phyloP scores from a whole-genome alignment of 2,888 invertebrate genomes.

The Coleophora deauratella region DNA sequence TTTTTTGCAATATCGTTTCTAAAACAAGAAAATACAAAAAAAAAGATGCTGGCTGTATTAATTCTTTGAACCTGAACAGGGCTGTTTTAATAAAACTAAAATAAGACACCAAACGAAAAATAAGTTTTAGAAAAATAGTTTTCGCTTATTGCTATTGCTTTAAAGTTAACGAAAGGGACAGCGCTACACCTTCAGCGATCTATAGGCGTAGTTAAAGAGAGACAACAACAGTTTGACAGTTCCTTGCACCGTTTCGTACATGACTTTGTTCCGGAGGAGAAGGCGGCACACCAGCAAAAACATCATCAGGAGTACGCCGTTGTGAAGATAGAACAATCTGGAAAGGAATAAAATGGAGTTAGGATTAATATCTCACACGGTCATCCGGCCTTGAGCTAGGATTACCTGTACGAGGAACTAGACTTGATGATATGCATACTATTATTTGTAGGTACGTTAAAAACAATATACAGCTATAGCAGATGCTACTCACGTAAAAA shows the following conservation, averaged over 20 bases:
- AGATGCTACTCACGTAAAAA: background rate
- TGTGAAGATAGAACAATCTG: slow-evolving; percentile 52
- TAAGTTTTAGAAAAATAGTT: too few relatives aligned
- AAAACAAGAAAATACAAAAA: too few relatives aligned
- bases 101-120: too few relatives aligned
- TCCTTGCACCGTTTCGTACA: slow-evolving; percentile 34
- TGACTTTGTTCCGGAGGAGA: slow-evolving; percentile 33
- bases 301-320: slow-evolving; percentile 32
- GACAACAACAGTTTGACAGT: slow-evolving; percentile 33
- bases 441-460: background rate
- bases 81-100: too few relatives aligned
- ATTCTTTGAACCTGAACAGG: too few relatives aligned
- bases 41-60: too few relatives aligned
- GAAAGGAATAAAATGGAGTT: slow-evolving; percentile 16
- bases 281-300: slow-evolving; percentile 36
- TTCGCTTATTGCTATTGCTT: too few relatives aligned
- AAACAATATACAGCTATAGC: background rate
- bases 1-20: too few relatives aligned
- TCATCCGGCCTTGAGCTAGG: too few relatives aligned
- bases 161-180: too few relatives aligned
- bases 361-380: too few relatives aligned
- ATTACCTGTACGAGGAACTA: background rate
- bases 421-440: background rate
- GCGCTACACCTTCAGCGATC: too few relatives aligned
- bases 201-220: slow-evolving; percentile 25